A percentile compares a stretch with the other conserved stretches of the same genome.
Evolutionary conservation across 2,113 vertebrate genomes (phyloP).

Genomic region (Alaudala cheleensis): DNA sequence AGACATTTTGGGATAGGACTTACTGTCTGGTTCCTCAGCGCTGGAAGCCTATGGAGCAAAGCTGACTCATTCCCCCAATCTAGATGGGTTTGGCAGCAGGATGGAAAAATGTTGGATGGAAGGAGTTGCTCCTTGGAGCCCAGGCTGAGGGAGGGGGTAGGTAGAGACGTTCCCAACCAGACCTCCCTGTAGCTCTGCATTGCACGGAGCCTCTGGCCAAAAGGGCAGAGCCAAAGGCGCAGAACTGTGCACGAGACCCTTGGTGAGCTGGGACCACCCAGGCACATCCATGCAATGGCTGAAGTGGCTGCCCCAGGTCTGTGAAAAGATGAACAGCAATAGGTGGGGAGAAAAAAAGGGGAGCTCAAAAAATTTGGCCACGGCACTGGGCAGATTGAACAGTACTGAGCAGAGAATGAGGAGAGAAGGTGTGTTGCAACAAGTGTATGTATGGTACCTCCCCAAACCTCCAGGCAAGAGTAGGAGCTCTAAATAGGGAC

Average conservation of each 20-base stretch:
- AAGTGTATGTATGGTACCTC: slow-evolving; percentile 42
- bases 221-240: neutral
- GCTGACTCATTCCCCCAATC: neutral
- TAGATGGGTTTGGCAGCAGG: slow-evolving; percentile 43
- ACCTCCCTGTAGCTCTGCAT: slow-evolving; percentile 17
- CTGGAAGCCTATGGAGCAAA: neutral
- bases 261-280: slow-evolving; percentile 21
- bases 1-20: neutral
- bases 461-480: slow-evolving; percentile 39
- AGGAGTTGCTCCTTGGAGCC: slow-evolving; percentile 26
- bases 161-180: neutral
- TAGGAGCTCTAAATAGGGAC: slow-evolving; percentile 26
- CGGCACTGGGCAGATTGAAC: neutral
- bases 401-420: neutral
- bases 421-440: slow-evolving; percentile 36
- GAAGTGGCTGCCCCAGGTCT: neutral
- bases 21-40: neutral
- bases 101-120: neutral
- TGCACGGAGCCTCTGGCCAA: neutral
- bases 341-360: neutral
- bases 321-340: neutral
- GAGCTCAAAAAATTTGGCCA: neutral
- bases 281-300: rapidly evolving
- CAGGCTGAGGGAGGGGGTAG: neutral
- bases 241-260: neutral